Evolutionary conservation across 1,140 invertebrate genomes (phyloP).

Genomic region (Lepidurus couesii): DNA sequence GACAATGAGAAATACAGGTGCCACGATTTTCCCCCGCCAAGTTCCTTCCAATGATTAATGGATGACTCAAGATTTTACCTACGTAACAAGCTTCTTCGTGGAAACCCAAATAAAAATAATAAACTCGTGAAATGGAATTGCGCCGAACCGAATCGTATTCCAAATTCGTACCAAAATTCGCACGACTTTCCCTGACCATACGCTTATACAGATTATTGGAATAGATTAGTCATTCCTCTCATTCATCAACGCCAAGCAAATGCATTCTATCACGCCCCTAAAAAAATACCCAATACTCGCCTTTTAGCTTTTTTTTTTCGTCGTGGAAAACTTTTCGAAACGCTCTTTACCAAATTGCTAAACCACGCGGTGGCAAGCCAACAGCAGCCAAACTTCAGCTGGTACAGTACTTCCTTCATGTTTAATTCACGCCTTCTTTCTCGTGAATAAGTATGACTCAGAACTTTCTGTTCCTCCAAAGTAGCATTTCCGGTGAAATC

Average conservation of each 20-base stretch:
- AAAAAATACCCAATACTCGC: no score
- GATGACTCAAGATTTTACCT: not conserved
- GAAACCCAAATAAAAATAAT: not conserved
- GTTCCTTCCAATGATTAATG: not conserved
- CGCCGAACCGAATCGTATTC: no score
- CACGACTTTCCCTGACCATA: no score
- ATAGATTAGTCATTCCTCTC: no score
- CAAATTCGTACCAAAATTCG: no score
- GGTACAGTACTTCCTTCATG: slow-evolving; percentile 1
- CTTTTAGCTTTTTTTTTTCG: not conserved
- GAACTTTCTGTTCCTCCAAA: not conserved
- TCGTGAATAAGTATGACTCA: slow-evolving; percentile 11
- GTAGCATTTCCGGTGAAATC: not conserved
- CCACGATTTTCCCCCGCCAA: slow-evolving; percentile 1
- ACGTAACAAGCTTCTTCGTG: not conserved
- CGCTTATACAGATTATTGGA: no score
- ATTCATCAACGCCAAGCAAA: no score
- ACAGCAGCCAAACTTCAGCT: not conserved
- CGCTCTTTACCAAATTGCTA: slow-evolving; percentile 15
- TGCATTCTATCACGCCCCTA: no score
- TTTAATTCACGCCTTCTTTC: slow-evolving; percentile 22
- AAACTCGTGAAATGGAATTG: not conserved
- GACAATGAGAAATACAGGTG: not conserved
- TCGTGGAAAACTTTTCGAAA: not conserved
- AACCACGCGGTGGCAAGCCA: not conserved